Conservation (phyloP, 1,140 invertebrate genomes). For the Papilio polytes region DNA sequence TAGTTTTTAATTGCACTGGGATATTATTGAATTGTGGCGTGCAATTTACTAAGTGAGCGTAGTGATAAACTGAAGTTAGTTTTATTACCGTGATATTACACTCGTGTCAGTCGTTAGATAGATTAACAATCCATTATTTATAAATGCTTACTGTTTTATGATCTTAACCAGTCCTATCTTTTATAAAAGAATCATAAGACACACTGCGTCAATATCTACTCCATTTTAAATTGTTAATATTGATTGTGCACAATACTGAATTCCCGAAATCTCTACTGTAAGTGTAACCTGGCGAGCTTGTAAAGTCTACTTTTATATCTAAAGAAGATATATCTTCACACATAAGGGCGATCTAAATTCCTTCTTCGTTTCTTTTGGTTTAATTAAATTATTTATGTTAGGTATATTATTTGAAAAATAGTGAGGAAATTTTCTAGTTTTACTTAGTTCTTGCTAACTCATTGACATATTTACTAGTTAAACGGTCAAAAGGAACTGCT, state of each 20-base stretch:
- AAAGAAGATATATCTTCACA: neutral
- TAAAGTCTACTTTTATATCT: neutral
- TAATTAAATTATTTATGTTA: neutral
- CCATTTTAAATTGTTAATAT: neutral
- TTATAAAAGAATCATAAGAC: neutral
- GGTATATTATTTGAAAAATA: neutral
- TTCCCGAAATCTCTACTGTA: no score
- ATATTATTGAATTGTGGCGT: neutral
- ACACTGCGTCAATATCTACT: neutral
- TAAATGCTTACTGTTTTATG: neutral
- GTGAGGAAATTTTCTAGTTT: neutral
- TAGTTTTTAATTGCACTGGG: neutral
- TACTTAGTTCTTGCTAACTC: neutral
- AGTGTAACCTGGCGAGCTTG: neutral
- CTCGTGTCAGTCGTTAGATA: neutral
- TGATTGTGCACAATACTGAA: no score
- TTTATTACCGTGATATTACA: conserved; percentile 5
- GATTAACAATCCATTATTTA: neutral
- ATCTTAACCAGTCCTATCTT: neutral
- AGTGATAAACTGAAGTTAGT: conserved; percentile 21
- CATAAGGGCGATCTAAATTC: neutral
- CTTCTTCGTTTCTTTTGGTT: neutral
- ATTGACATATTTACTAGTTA: neutral
- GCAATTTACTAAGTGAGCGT: conserved; percentile 17
- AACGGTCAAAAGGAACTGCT: neutral